Evolutionary conservation across 1,140 invertebrate genomes (phyloP).

Genomic region (Drosophila santomea): DNA sequence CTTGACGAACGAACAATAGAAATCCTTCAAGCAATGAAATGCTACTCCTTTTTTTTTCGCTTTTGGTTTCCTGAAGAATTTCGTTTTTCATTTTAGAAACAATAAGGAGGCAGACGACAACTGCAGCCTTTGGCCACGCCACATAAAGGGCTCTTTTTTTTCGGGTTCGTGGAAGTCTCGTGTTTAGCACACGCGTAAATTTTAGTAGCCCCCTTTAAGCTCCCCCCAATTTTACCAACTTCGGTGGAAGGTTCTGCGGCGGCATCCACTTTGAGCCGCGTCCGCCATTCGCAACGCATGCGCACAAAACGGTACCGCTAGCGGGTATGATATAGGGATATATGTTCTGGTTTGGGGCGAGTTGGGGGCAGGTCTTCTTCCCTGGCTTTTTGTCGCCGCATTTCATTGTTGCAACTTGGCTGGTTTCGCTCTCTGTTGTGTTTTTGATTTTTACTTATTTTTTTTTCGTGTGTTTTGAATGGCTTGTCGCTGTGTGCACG

Average conservation of each 20-base stretch:
- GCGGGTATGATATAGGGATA: slow-evolving; percentile 64
- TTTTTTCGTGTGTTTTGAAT: background rate
- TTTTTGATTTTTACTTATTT: background rate
- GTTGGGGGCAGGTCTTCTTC: background rate
- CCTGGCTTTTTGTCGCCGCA: slow-evolving; percentile 75
- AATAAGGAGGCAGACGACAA: slow-evolving; percentile 60
- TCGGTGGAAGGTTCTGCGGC: slow-evolving; percentile 42
- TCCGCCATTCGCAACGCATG: slow-evolving; percentile 83
- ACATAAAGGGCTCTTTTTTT: slow-evolving; percentile 55
- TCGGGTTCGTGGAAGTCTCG: slow-evolving; percentile 84
- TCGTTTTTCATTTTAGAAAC: slow-evolving; percentile 73
- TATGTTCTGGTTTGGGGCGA: slow-evolving; percentile 3
- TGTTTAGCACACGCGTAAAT: slow-evolving; percentile 85
- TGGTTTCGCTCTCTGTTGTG: slow-evolving; percentile 1
- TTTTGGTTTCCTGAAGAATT: slow-evolving; percentile 58
- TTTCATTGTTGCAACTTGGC: slow-evolving; percentile 74
- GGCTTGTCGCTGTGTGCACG: slow-evolving; percentile 49
- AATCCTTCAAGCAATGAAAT: slow-evolving; percentile 70
- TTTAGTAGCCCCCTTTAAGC: slow-evolving; percentile 64
- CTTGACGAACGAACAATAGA: slow-evolving; percentile 75
- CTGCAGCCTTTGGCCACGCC: slow-evolving; percentile 63
- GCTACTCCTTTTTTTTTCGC: slow-evolving; percentile 12
- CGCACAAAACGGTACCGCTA: slow-evolving; percentile 84
- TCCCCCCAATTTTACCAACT: slow-evolving; percentile 8
- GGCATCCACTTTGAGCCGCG: slow-evolving; percentile 78